Evolutionary conservation across 2,888 invertebrate genomes (phyloP).

Genomic region (Aleiodes testaceus): DNA sequence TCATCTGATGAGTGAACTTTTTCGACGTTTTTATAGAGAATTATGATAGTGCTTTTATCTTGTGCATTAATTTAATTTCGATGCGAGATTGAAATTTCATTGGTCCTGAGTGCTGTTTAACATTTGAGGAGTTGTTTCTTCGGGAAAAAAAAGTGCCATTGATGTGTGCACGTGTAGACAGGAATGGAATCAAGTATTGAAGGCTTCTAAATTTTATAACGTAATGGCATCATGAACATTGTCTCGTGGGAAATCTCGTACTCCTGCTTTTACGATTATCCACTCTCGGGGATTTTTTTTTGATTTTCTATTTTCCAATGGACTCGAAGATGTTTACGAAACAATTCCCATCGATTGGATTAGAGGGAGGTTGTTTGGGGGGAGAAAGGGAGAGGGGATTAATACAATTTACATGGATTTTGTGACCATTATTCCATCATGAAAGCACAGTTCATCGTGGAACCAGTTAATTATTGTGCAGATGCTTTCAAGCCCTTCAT

Average conservation of each 20-base stretch:
- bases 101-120: not conserved
- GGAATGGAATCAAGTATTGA: slow-evolving; percentile 6
- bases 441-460: too few relatives aligned
- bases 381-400: not conserved
- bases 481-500: too few relatives aligned
- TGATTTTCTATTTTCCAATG: slow-evolving; percentile 7
- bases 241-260: slow-evolving; percentile 59
- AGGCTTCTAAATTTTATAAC: slow-evolving; percentile 57
- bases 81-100: not conserved
- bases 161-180: slow-evolving; percentile 19
- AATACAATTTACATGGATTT: not conserved
- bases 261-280: slow-evolving; percentile 32
- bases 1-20: slow-evolving; percentile 25
- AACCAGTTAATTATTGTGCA: too few relatives aligned
- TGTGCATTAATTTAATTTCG: slow-evolving; percentile 39
- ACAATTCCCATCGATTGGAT: not conserved
- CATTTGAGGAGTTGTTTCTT: not conserved
- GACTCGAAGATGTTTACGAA: too few relatives aligned
- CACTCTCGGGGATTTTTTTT: slow-evolving; percentile 1
- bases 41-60: slow-evolving; percentile 49
- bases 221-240: slow-evolving; percentile 58
- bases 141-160: not conserved
- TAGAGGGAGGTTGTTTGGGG: too few relatives aligned
- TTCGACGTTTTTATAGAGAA: slow-evolving; percentile 38
- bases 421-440: too few relatives aligned